Evolutionary conservation across 1,140 invertebrate species (phyloP), one percentile per base, ranked within the genome.

Genomic region (Drosophila pachea): DNA sequence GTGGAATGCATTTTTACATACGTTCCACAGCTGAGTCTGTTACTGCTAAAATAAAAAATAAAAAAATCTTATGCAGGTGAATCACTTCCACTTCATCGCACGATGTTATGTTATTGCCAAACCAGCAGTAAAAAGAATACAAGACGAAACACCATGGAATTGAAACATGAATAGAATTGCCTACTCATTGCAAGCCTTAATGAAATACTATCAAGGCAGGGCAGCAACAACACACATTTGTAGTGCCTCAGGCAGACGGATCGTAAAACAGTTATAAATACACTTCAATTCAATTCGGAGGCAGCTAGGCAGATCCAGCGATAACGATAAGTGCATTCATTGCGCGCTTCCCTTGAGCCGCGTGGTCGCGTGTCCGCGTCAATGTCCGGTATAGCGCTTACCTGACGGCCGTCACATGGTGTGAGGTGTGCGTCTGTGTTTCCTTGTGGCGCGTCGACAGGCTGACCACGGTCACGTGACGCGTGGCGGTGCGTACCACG

Each of bases 321-420:
- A 66, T 54, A 71, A 61, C 48, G 60, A 65, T 63, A 64, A 58
- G 70, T 33, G 50, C 16, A 12, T 35, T 22, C 22, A 3, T 22
- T 1, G 22, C 1, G 32, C 14, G 22, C n/a, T 9, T 38, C 50
- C 36, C 45, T 16, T 43, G 43, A 36, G 2, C 14, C 40, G n/a
- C n/a, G 1, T 22, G 22, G 1, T 6, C 2, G 40, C 14, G 40
- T 43, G 7, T 43, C 40, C 40, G 12, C 22, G 22, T 22, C 32
- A 33, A 22, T 43, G 32, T 16, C 9, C 22, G 22, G 8, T n/a
- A 53, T 55, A 53, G 45, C 63, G 58, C 79, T 89, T 88, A 89
- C 88, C 88, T 89, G 73, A 89, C 88, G 31, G 88, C 89, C 47
- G 88, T 89, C 70, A 89, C 88, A 86, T 89, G 88, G 64, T 89